Evolutionary conservation across 2,797 vertebrate species (phyloP).

Genomic region (Hybognathus amarus): DNA sequence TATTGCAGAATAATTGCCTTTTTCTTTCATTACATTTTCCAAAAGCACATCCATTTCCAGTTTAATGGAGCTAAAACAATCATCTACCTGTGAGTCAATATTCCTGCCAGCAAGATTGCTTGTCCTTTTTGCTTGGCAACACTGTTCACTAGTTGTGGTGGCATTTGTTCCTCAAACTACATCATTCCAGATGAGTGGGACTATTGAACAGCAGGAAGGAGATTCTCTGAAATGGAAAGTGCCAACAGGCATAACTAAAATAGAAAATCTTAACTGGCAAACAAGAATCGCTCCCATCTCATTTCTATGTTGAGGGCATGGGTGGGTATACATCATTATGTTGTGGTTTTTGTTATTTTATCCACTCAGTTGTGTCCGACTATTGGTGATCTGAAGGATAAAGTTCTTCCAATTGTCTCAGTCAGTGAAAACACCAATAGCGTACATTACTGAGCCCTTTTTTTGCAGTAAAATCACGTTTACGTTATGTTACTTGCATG

Average conservation of each 20-base stretch:
- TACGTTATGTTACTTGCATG: too few relatives aligned
- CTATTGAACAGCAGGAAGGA: slow-evolving; percentile 33
- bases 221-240: slow-evolving; percentile 35
- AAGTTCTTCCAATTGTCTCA: background rate
- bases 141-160: slow-evolving; percentile 12
- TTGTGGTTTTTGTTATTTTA: slow-evolving; percentile 2
- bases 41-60: slow-evolving; percentile 42
- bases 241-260: slow-evolving; percentile 35
- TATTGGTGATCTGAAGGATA: background rate
- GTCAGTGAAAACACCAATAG: background rate
- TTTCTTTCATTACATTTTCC: slow-evolving; percentile 42
- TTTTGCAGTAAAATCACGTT: background rate
- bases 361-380: background rate
- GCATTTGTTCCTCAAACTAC: slow-evolving; percentile 40
- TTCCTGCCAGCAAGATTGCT: slow-evolving; percentile 24
- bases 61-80: slow-evolving; percentile 51
- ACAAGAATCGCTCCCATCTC: slow-evolving; percentile 6
- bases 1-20: slow-evolving; percentile 40
- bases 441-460: background rate
- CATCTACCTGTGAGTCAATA: slow-evolving; percentile 40
- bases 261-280: slow-evolving; percentile 29
- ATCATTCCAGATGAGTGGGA: slow-evolving; percentile 40
- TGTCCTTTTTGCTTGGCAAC: slow-evolving; percentile 37
- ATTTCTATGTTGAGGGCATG: background rate
- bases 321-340: background rate